Evolutionary conservation across 2,113 vertebrate species (phyloP), one percentile per base, ranked within the genome.

Genomic region (Erythrolamprus reginae): DNA sequence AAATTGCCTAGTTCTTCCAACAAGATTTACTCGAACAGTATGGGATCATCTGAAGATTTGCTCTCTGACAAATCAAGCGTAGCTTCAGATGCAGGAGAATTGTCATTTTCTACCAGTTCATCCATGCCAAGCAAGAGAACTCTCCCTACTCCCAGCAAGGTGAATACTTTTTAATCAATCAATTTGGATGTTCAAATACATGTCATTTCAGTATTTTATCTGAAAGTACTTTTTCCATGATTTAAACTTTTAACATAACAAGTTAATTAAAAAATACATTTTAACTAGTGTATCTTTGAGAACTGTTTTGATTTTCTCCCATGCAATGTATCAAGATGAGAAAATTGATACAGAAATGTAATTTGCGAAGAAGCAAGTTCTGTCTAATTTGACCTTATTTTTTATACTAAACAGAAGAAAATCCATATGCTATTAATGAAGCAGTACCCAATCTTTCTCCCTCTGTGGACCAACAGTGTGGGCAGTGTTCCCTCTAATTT

Each of bases 101-200:
- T 95, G 45, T 97, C 96, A 0, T 90, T 97, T 48, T 97, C 96
- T 93, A 96, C 93, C 90, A 96, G 96, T 86, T 92, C 95, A 45
- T 82, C 91, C 19, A 94, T 42, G 0, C 95, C 89, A 86, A 92
- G 92, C 50, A 98, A 97, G 93, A 97, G 94, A 38, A 24, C 58
- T 0, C 93, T 98, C 88, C 96, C 96, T 5, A 93, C 93, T 12
- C 96, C 96, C 38, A 96, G 51, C 89, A 98, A 98, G 98, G 98
- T 99, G 96, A 94, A 3, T 50, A 26, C 61, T 50, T 12, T 91
- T 88, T 90, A 91, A 15, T 12, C 24, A 51, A 12, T 58, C 26
- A 7, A 28, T 48, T 48, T 55, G 83, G 17, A 48, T 83, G 42
- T 38, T 10, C 3, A 7, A 48, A 86, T 19, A 51, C 10, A 3